These are phyloP conservation scores for Monomorium pharaonis DNA, from an alignment of 1,140 invertebrate species.

Conservation along the genomic window DNA sequence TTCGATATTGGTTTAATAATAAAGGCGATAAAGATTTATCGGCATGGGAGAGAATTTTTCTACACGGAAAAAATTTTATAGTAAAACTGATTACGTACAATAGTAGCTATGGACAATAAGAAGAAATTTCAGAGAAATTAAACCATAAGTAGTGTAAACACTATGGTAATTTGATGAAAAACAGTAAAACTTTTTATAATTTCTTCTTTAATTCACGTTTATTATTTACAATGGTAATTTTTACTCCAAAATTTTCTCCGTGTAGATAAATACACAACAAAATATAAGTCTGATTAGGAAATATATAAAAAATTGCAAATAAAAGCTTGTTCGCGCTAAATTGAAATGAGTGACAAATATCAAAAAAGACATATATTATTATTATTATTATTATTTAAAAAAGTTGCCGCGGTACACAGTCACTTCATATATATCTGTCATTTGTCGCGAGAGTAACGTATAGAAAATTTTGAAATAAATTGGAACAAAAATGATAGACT, in stretches of 20 bases:
- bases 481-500: neutral
- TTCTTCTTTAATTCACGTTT: no score
- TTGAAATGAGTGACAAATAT: neutral
- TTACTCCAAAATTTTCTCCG: no score
- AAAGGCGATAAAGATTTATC: constrained; percentile 31
- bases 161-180: no score
- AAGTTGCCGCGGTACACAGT: neutral
- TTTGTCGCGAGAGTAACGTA: neutral
- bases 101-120: no score
- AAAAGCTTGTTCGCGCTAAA: neutral
- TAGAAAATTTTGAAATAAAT: neutral
- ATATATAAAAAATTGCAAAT: neutral
- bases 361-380: neutral
- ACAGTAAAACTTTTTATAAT: no score
- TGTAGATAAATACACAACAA: constrained; percentile 7
- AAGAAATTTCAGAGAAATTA: no score
- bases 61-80: no score
- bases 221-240: no score
- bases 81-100: no score
- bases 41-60: neutral
- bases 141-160: no score
- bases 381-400: no score
- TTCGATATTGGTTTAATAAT: constrained; percentile 19
- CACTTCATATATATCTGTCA: neutral
- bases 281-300: neutral